Conservation (phyloP, 1,140 invertebrate species). For the Yoshiicerus persimilis region DNA sequence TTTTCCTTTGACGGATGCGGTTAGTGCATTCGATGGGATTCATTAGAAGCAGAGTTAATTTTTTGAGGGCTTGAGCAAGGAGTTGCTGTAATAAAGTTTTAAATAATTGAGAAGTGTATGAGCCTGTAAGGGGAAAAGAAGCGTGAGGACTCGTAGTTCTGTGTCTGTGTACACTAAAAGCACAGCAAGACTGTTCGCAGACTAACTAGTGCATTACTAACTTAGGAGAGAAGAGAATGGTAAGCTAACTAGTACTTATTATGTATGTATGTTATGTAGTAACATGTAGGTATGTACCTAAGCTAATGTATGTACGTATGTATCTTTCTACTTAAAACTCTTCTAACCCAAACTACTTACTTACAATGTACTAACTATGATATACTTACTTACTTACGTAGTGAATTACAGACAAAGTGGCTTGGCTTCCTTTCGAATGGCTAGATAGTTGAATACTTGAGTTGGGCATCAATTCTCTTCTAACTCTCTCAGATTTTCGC, state of each 20-base stretch:
- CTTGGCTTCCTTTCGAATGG: background rate
- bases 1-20: conserved; percentile 39
- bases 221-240: background rate
- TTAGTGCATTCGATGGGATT: conserved; percentile 37
- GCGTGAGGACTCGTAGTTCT: background rate
- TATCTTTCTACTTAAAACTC: conserved; percentile 17
- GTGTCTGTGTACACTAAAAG: background rate
- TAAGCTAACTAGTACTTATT: background rate
- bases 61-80: conserved; percentile 38
- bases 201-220: background rate
- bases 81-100: conserved; percentile 45
- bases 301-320: background rate
- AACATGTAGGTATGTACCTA: background rate
- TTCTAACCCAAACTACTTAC: background rate
- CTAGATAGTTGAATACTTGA: conserved; percentile 21
- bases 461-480: background rate
- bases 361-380: background rate
- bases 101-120: conserved; percentile 46
- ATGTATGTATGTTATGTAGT: background rate
- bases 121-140: conserved; percentile 41
- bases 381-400: background rate
- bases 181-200: background rate
- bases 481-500: background rate
- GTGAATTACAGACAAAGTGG: background rate
- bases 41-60: conserved; percentile 42